Conservation (phyloP, 2,797 vertebrate species). For the Liparis tanakae region DNA sequence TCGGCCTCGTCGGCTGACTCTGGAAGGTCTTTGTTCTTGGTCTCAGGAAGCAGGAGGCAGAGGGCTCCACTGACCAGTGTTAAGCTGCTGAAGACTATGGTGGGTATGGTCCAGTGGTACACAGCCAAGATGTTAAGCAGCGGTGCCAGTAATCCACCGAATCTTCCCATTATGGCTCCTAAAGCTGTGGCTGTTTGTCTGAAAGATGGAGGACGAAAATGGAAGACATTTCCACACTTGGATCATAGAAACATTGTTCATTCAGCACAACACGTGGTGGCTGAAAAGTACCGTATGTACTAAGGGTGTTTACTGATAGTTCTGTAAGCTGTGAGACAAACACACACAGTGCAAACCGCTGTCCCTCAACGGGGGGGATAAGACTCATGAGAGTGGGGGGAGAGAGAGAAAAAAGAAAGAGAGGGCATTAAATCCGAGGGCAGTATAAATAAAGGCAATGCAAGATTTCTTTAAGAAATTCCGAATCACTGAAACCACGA, state of each 20-base stretch:
- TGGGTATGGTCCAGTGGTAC: constrained; percentile 74
- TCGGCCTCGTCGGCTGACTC: constrained; percentile 63
- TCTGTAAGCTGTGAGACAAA: too few relatives aligned
- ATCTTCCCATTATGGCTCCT: constrained; percentile 64
- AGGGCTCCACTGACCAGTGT: constrained; percentile 71
- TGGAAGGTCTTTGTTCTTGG: constrained; percentile 63
- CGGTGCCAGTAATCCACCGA: constrained; percentile 77
- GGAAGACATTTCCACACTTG: background rate
- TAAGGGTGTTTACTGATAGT: too few relatives aligned
- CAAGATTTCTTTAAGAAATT: too few relatives aligned
- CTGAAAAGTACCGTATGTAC: too few relatives aligned
- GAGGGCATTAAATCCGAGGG: too few relatives aligned
- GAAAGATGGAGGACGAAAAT: constrained; percentile 17
- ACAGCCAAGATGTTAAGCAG: constrained; percentile 77
- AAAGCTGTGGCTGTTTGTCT: constrained; percentile 84
- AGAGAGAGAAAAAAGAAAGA: too few relatives aligned
- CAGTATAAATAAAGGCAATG: too few relatives aligned
- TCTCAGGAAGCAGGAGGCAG: constrained; percentile 84
- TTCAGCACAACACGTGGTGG: too few relatives aligned
- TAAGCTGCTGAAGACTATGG: constrained; percentile 72
- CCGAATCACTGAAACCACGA: background rate
- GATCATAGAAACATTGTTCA: background rate
- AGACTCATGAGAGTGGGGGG: too few relatives aligned
- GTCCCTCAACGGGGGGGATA: too few relatives aligned
- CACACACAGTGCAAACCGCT: too few relatives aligned